phyloP scores from a whole-genome alignment of 2,113 vertebrate genomes.

The Astur gentilis region DNA sequence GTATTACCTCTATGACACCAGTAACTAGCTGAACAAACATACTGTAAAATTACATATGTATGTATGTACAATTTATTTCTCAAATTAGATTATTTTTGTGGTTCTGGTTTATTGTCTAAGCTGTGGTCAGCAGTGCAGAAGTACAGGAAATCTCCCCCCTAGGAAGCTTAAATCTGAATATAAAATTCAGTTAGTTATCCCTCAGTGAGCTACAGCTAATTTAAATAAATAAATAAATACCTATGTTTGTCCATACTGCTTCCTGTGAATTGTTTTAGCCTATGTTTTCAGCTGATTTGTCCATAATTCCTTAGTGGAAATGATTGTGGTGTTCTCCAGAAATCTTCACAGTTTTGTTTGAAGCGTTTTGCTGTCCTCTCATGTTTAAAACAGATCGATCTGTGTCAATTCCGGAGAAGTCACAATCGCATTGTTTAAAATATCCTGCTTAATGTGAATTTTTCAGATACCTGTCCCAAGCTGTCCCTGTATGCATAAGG shows the following conservation, averaged over 20 bases:
- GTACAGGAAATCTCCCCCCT: not conserved
- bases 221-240: not conserved
- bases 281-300: fast-evolving
- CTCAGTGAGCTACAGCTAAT: not conserved
- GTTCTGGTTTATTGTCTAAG: not conserved
- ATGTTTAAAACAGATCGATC: not conserved
- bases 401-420: not conserved
- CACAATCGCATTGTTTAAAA: not conserved
- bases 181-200: not conserved
- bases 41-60: fast-evolving
- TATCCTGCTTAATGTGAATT: not conserved
- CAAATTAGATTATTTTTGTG: not conserved
- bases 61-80: not conserved
- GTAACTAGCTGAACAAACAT: not conserved
- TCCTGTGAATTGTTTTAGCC: not conserved
- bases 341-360: not conserved
- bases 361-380: not conserved
- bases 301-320: not conserved
- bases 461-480: not conserved
- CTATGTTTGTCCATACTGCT: not conserved
- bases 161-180: not conserved
- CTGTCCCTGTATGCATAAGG: not conserved
- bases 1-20: not conserved
- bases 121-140: not conserved
- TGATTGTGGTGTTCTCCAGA: not conserved